Conservation (phyloP, 1,140 invertebrate species). For the Melanaphis sacchari region DNA sequence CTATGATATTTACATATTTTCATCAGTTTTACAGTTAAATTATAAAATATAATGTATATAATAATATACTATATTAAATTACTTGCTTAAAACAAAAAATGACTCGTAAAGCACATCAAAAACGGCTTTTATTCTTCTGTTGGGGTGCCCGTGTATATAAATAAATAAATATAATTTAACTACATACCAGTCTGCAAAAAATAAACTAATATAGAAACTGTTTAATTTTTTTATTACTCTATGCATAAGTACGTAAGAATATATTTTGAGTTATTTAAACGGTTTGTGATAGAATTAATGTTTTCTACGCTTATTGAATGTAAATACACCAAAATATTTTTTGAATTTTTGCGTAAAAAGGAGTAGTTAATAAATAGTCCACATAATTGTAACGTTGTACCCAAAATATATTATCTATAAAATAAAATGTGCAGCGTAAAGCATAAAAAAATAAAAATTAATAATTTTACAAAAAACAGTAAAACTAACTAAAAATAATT, state of each 20-base stretch:
- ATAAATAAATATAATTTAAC: background rate
- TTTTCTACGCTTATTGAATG: background rate
- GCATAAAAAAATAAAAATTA: background rate
- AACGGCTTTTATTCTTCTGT: background rate
- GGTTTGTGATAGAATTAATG: background rate
- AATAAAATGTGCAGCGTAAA: background rate
- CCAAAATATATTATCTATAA: background rate
- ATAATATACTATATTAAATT: background rate
- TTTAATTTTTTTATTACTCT: background rate
- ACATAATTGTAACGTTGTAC: background rate
- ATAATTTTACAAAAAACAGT: background rate
- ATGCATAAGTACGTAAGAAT: background rate
- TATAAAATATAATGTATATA: background rate
- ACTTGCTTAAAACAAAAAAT: background rate
- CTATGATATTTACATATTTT: background rate
- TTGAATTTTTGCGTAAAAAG: background rate
- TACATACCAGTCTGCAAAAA: background rate
- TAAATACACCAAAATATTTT: background rate
- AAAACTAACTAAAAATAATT: background rate
- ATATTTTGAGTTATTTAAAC: background rate
- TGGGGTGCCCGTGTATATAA: background rate
- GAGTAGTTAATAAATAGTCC: background rate
- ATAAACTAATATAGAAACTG: background rate
- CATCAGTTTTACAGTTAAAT: background rate
- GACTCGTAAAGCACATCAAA: background rate